phyloP scores from a whole-genome alignment of 2,797 vertebrate genomes.

The Clarias pachynema region DNA sequence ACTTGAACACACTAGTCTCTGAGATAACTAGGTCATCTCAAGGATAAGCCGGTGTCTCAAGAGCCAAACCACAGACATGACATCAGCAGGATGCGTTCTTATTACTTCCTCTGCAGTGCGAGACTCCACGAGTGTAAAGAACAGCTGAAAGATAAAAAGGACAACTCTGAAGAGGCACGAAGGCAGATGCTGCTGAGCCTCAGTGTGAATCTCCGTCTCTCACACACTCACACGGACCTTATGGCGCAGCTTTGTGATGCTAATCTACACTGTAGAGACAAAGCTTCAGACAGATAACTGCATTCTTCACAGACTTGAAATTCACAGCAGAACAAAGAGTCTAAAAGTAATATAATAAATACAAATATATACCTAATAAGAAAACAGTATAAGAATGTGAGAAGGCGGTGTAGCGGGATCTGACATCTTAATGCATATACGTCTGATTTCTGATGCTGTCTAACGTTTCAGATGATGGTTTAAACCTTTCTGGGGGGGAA shows the following conservation, averaged over 20 bases:
- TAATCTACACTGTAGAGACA: background rate
- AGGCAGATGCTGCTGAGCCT: background rate
- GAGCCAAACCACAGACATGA: background rate
- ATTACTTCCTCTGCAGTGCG: background rate
- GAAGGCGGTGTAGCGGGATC: too few relatives aligned
- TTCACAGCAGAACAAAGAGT: too few relatives aligned
- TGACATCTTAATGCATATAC: background rate
- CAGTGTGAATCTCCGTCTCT: background rate
- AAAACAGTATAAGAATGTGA: too few relatives aligned
- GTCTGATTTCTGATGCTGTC: background rate
- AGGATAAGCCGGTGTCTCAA: too few relatives aligned
- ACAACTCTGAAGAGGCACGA: background rate
- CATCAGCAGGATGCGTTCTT: background rate
- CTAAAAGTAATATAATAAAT: too few relatives aligned
- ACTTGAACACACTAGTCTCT: too few relatives aligned
- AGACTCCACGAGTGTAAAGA: background rate
- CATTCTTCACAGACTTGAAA: too few relatives aligned
- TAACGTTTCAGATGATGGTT: background rate
- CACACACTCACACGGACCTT: background rate
- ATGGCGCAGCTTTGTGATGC: constrained; percentile 26
- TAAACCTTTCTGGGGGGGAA: background rate
- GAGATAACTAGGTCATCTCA: too few relatives aligned
- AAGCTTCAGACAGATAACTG: background rate
- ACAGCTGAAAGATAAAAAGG: background rate
- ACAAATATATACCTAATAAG: too few relatives aligned